Evolutionary conservation across 2,797 vertebrate genomes (phyloP).

Genomic region (Todus mexicanus): DNA sequence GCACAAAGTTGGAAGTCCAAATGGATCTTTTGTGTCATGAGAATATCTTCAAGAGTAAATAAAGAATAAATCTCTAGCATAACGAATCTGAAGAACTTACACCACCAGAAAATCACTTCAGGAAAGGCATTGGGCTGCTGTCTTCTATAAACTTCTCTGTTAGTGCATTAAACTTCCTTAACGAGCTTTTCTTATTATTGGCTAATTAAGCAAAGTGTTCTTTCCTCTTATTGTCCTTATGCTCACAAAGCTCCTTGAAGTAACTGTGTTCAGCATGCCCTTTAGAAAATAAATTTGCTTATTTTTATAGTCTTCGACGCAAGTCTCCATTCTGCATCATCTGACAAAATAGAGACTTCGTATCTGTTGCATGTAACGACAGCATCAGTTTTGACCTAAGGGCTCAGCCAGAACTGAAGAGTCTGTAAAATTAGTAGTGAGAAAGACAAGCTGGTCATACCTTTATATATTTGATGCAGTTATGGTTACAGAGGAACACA

Average conservation of each 20-base stretch:
- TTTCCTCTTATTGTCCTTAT: not conserved
- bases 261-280: not conserved
- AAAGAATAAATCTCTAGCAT: not conserved
- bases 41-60: not conserved
- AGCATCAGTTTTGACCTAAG: not conserved
- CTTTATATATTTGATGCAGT: not conserved
- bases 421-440: not conserved
- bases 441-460: not conserved
- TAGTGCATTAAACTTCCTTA: not conserved
- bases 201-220: not conserved
- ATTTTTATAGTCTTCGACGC: not conserved
- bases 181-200: not conserved
- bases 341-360: not conserved
- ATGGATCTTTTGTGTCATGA: not conserved
- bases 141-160: not conserved
- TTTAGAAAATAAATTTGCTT: not conserved
- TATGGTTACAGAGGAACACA: not conserved
- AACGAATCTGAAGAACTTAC: not conserved
- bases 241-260: not conserved
- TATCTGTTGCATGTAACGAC: not conserved
- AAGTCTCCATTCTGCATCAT: not conserved
- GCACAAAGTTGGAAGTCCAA: not conserved
- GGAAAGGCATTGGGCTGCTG: not conserved
- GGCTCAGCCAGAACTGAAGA: not conserved
- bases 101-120: not conserved